A percentile compares a stretch with the other conserved stretches of the same genome.
These are phyloP conservation scores for Heliconius congener DNA, from an alignment of 1,140 invertebrate genomes.

Conservation along the genomic window DNA sequence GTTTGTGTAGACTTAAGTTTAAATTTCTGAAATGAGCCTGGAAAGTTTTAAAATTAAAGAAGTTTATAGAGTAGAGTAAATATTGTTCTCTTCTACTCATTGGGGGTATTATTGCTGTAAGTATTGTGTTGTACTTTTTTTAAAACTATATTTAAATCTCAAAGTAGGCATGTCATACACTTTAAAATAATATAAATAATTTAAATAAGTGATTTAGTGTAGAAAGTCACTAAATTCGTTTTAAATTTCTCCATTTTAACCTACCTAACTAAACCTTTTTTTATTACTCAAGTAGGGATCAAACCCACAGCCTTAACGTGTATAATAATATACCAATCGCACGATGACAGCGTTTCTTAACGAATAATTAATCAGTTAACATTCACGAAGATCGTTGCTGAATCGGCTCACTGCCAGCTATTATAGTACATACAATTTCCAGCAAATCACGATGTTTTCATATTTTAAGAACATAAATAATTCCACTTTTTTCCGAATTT, in stretches of 20 bases:
- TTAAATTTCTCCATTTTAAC: too few species aligned
- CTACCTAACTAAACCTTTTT: too few species aligned
- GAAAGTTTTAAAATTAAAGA: constrained; percentile 27
- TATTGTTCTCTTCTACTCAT: constrained; percentile 16
- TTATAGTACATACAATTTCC: background rate
- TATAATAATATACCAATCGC: background rate
- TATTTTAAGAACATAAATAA: background rate
- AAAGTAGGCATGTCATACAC: background rate
- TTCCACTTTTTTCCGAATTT: background rate
- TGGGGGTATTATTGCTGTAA: constrained; percentile 2
- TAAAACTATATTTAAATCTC: background rate
- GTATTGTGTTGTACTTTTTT: background rate
- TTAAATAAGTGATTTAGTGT: background rate
- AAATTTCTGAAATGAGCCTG: constrained; percentile 20
- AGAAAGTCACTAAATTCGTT: too few species aligned
- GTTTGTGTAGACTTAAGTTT: constrained; percentile 4
- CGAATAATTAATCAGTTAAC: background rate
- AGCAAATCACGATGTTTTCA: background rate
- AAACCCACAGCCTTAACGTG: background rate
- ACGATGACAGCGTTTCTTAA: background rate
- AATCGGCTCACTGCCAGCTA: background rate
- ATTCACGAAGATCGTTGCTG: background rate
- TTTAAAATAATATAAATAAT: background rate
- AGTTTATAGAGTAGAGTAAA: constrained; percentile 21
- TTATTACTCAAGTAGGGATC: background rate